A percentile compares a stretch with the other conserved stretches of the same genome.
Conservation (phyloP, 2,888 invertebrate genomes). For the Macrophya alboannulata region DNA sequence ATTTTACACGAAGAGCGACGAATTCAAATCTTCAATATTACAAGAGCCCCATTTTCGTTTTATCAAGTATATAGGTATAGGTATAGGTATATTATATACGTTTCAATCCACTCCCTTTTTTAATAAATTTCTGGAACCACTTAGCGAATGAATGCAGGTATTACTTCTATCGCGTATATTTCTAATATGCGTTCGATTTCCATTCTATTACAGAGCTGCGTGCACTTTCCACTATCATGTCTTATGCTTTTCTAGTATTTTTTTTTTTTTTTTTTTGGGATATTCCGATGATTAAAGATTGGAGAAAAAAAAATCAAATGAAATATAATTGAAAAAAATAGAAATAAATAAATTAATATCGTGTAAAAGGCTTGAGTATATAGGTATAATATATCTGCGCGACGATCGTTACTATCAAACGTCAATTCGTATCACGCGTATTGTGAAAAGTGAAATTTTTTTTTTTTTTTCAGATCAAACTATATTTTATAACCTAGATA, state of each 20-base stretch:
- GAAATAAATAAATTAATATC: neutral
- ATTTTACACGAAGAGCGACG: neutral
- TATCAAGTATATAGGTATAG: neutral
- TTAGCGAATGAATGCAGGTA: conserved; percentile 30
- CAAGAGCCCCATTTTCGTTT: neutral
- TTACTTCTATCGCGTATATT: neutral
- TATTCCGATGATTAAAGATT: neutral
- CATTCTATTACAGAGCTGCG: neutral
- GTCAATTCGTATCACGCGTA: neutral
- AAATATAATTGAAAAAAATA: neutral
- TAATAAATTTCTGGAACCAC: conserved; percentile 11
- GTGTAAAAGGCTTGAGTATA: neutral
- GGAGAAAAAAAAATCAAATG: neutral
- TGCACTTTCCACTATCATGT: neutral
- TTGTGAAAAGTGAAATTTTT: too few species aligned
- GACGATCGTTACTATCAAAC: neutral
- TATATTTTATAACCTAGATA: neutral
- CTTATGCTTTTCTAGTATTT: neutral
- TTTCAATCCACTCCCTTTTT: conserved; percentile 25
- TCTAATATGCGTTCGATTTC: conserved; percentile 18
- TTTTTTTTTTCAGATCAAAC: neutral
- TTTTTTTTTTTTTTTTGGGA: too few species aligned
- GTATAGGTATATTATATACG: neutral
- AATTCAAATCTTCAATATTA: neutral
- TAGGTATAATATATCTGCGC: neutral